Evolutionary conservation across 2,113 vertebrate species (phyloP), one percentile per base, ranked within the genome.

Genomic region (Lutjanus erythropterus): DNA sequence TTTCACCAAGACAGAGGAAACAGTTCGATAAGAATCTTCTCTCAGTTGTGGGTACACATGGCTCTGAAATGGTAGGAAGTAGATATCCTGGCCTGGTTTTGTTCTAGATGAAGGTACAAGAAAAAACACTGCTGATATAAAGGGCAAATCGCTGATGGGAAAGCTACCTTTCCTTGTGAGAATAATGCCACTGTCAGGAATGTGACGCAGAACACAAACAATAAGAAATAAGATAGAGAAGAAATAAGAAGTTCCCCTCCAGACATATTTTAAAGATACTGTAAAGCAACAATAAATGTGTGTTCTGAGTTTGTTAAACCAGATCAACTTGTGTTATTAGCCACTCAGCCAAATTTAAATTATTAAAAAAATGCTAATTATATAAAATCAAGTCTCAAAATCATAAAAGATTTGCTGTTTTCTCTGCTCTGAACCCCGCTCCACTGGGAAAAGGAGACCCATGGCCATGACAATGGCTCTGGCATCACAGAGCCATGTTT

Each of bases 201-300:
- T 37, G 41, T 71, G 64, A 78, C 44, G 23, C 19, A 37, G 27
- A 77, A 53, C 15, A 66, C 23, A 78, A 65, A 79, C 25, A 66
- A 37, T 3, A 12, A 19, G 29, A 9, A 21, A 21, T 1, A 60
- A 67, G 61, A 16, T 29, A 66, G 52, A 33, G 61, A 71, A 83
- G 42, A 25, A 19, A 4, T n/a, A 3, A 4, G 29, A 18, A 31
- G 39, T 59, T n/a, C n/a, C n/a, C n/a, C n/a, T n/a, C n/a, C n/a
- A n/a, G n/a, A n/a, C n/a, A n/a, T n/a, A n/a, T n/a, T n/a, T n/a
- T n/a, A n/a, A n/a, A n/a, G n/a, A n/a, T n/a, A n/a, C n/a, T n/a
- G n/a, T n/a, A n/a, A n/a, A n/a, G n/a, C n/a, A n/a, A n/a, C n/a
- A n/a, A n/a, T n/a, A n/a, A n/a, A n/a, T n/a, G n/a, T n/a, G n/a